Base-by-base conservation (phyloP, 1,140 invertebrate genomes). In the Halyomorpha halys region DNA sequence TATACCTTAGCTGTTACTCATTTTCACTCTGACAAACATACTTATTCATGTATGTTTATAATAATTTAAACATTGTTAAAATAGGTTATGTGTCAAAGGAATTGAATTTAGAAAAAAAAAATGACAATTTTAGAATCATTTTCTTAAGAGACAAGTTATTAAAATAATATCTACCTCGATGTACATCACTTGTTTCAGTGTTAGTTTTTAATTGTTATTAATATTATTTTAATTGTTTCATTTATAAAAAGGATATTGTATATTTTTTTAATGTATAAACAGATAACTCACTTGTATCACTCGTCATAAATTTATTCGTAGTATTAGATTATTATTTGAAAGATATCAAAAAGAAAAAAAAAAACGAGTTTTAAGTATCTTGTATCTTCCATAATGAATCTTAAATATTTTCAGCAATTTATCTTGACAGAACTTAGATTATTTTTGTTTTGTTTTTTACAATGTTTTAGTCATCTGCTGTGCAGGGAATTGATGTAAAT, bases 181-280 rank as follows among this genome's bases (percentile, higher is more conserved):
- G 13, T 56, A 56, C 53, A 56, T 56, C 53, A 56, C 53, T 56
- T 56, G 18, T 56, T 56, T 27, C 53, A 19, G 53, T 56, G 23
- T 56, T 56, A 27, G 21, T 56, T 30, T 27, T 56, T 54, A 23
- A 23, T 21, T 56, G 23, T 56, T 56, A 23, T 56, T 56, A 27
- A 56, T 23, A 27, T 56, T 56, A 56, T 56, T 56, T 56, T 19
- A 56, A 56, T 27, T 56, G 23, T 23, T 19, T 53, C 30, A 23
- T 23, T 30, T 25, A n/a, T 30, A 56, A 27, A n/a, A 56, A 56
- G 53, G 53, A 56, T 27, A 19, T 56, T 56, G 23, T 23, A 25
- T 25, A 25, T 53, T 53, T 34, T 34, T 60, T 39, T 19, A 60
- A 27, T 60, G 27, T 60, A 34, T 34, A 60, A 6, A 16, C 18